Percentiles rank a stretch among this genome's conserved stretches.
Evolutionary conservation across 2,888 invertebrate species (phyloP).

Genomic region (Drosophila paucipuncta): DNA sequence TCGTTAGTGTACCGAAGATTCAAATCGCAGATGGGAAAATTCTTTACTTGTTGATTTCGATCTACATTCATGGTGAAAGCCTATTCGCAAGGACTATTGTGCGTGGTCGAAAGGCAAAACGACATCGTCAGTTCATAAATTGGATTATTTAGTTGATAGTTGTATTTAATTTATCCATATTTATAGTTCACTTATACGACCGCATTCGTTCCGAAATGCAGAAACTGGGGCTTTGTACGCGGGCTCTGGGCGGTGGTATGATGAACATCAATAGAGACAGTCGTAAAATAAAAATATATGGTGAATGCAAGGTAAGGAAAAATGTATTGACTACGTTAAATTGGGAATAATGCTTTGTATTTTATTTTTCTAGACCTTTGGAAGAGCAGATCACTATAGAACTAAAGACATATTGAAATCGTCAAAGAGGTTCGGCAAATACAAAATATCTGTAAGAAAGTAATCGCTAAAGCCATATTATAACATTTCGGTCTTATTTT

Average conservation of each 20-base stretch:
- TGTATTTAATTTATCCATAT: not conserved
- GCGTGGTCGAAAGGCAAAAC: constrained; percentile 25
- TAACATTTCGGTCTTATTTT: not conserved
- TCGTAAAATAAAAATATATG: constrained; percentile 39
- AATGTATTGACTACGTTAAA: not conserved
- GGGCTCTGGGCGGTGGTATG: constrained; percentile 56
- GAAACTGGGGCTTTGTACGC: constrained; percentile 36
- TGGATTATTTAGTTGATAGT: not conserved
- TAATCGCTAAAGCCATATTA: not conserved
- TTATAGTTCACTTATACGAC: constrained; percentile 36
- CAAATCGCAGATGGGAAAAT: constrained; percentile 24
- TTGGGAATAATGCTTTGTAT: not conserved
- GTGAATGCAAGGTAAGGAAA: constrained; percentile 40
- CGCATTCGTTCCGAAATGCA: constrained; percentile 19
- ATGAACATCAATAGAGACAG: constrained; percentile 15
- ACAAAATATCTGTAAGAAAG: constrained; percentile 29
- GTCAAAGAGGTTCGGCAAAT: constrained; percentile 25
- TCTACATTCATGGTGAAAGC: constrained; percentile 55
- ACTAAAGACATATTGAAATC: constrained; percentile 45
- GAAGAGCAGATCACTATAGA: constrained; percentile 50
- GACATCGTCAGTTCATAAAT: constrained; percentile 42
- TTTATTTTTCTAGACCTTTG: constrained; percentile 44
- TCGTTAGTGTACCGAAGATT: constrained; percentile 24
- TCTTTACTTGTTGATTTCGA: constrained; percentile 47
- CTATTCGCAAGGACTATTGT: constrained; percentile 46